Conservation (phyloP, 2,113 vertebrate genomes). For the Stictonetta naevosa region DNA sequence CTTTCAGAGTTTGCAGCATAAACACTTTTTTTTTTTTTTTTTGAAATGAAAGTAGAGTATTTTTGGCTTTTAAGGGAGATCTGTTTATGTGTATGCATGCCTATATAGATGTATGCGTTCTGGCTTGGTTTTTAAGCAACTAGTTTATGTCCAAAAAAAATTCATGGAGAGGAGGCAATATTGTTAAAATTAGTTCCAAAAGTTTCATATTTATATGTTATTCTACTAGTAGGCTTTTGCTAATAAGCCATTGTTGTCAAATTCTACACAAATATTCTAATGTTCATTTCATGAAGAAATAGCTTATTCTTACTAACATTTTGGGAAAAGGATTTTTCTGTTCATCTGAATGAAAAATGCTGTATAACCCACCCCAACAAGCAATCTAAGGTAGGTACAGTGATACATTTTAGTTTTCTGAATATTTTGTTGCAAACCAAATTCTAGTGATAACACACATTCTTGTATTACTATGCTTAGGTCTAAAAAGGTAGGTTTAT, state of each 20-base stretch:
- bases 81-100: accelerated
- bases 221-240: not conserved
- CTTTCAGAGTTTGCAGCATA: not conserved
- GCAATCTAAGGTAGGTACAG: not conserved
- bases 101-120: not conserved
- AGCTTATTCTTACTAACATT: not conserved
- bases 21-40: not conserved
- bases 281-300: not conserved
- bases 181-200: not conserved
- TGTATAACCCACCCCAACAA: not conserved
- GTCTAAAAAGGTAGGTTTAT: conserved; percentile 41
- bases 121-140: not conserved
- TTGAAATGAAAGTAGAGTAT: not conserved
- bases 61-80: not conserved
- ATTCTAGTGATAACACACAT: not conserved
- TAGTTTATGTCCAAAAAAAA: not conserved
- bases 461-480: not conserved
- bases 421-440: not conserved
- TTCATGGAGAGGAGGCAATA: not conserved
- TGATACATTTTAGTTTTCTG: not conserved
- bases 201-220: not conserved
- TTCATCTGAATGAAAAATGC: conserved; percentile 12
- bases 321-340: not conserved
- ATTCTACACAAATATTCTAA: not conserved
- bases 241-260: not conserved